Percentiles rank a stretch among this genome's conserved stretches.
Evolutionary conservation across 2,888 invertebrate genomes (phyloP).

Genomic region (Cryptus armator): DNA sequence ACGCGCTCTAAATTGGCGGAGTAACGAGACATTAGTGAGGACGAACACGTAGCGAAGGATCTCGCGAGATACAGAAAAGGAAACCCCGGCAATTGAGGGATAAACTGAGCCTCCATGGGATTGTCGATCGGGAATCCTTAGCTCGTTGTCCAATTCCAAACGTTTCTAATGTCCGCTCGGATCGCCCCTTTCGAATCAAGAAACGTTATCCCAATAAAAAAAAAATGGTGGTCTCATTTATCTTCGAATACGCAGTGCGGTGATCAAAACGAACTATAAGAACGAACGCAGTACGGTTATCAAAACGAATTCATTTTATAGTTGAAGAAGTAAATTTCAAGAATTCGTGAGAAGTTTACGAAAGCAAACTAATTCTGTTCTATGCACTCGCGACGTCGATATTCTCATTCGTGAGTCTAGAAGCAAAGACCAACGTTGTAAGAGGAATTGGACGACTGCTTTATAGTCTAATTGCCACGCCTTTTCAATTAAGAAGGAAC

Average conservation of each 20-base stretch:
- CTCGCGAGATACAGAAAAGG: slow-evolving; percentile 68
- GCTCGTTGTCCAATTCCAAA: slow-evolving; percentile 6
- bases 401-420: slow-evolving; percentile 17
- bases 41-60: slow-evolving; percentile 72
- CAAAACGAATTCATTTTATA: background rate
- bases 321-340: background rate
- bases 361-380: slow-evolving; percentile 58
- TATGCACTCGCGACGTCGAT: slow-evolving; percentile 17
- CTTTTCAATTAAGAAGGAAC: slow-evolving; percentile 61
- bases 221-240: background rate
- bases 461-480: slow-evolving; percentile 67
- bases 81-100: slow-evolving; percentile 32
- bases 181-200: background rate
- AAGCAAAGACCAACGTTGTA: slow-evolving; percentile 20
- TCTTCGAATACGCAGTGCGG: background rate
- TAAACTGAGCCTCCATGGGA: slow-evolving; percentile 18
- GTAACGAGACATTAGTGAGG: slow-evolving; percentile 77
- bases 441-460: slow-evolving; percentile 58
- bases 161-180: background rate
- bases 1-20: slow-evolving; percentile 74
- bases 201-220: background rate
- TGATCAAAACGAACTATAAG: no score
- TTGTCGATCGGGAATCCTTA: slow-evolving; percentile 8
- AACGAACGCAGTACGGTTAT: no score
- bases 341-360: slow-evolving; percentile 7